phyloP scores from a whole-genome alignment of 2,113 vertebrate genomes.

The Ia io region DNA sequence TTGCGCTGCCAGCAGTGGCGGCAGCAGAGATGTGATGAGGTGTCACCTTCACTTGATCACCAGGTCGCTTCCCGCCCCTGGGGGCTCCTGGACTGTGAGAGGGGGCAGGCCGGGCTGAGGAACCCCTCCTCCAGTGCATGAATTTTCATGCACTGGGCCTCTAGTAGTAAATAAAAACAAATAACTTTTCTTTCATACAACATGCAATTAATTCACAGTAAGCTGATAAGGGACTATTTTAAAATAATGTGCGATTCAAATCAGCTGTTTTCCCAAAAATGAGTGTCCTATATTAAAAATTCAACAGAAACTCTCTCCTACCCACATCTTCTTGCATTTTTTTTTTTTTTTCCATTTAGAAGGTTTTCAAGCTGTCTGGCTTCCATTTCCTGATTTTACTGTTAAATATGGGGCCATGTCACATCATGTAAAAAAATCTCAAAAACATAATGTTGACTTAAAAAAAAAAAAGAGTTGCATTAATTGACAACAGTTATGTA shows the following conservation, averaged over 20 bases:
- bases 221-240: background rate
- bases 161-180: slow-evolving; percentile 56
- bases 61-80: too few relatives aligned
- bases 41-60: too few relatives aligned
- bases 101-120: too few relatives aligned
- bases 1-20: too few relatives aligned
- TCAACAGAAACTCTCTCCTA: slow-evolving; percentile 56
- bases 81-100: too few relatives aligned
- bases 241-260: slow-evolving; percentile 47
- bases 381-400: slow-evolving; percentile 57
- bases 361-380: slow-evolving; percentile 28
- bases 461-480: background rate
- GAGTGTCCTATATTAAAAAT: slow-evolving; percentile 35
- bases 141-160: too few relatives aligned
- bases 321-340: slow-evolving; percentile 33
- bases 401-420: background rate
- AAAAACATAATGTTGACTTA: slow-evolving; percentile 24
- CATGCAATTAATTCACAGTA: background rate
- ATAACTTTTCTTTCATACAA: background rate
- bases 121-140: too few relatives aligned
- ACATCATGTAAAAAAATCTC: slow-evolving; percentile 23
- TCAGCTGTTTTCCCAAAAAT: slow-evolving; percentile 33
- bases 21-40: too few relatives aligned
- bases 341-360: background rate
- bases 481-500: background rate